Evolutionary conservation across 2,113 vertebrate genomes (phyloP), one percentile per base, ranked within the genome.

Genomic region (Monarcha castaneiventris): DNA sequence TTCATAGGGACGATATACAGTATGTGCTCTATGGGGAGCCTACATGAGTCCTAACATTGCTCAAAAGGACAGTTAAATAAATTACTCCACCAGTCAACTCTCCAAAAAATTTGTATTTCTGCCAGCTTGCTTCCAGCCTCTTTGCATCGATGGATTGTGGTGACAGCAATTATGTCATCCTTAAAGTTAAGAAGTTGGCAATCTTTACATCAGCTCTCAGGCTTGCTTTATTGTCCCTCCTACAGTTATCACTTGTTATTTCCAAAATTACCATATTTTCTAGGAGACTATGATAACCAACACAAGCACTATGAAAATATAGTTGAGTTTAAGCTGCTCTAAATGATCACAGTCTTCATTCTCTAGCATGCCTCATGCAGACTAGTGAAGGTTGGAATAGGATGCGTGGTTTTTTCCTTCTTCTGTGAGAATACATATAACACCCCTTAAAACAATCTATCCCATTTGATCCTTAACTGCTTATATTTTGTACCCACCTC

Each of bases 121-220:
- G 95, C 95, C 97, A 96, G 81, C 71, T 93, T 81, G 77, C 75
- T 94, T 94, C 87, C 83, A 96, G 90, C 59, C 67, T 90, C 43
- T 84, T 86, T 67, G 62, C 81, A 89, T 85, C 59, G 10, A 94
- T 29, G 77, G 75, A 94, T 72, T 84, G 91, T 91, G 95, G 84
- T 95, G 93, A 97, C 95, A 97, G 90, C 88, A 92, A 37, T 97
- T 97, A 97, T 96, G 88, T 97, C 94, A 97, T 91, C 81, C 5
- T 1, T 85, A 91, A 96, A 91, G 78, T 91, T 87, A 91, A 95
- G 88, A 92, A 96, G 75, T 72, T 75, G 88, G 74, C 93, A 96
- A 86, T 84, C 73, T 76, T 97, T 90, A 94, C 71, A 74, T 92
- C 93, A 95, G 84, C 84, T 92, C 85, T 90, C 91, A 95, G 89